These are phyloP conservation scores for Ischnura elegans DNA, from an alignment of 2,888 invertebrate species.

Conservation along the genomic window DNA sequence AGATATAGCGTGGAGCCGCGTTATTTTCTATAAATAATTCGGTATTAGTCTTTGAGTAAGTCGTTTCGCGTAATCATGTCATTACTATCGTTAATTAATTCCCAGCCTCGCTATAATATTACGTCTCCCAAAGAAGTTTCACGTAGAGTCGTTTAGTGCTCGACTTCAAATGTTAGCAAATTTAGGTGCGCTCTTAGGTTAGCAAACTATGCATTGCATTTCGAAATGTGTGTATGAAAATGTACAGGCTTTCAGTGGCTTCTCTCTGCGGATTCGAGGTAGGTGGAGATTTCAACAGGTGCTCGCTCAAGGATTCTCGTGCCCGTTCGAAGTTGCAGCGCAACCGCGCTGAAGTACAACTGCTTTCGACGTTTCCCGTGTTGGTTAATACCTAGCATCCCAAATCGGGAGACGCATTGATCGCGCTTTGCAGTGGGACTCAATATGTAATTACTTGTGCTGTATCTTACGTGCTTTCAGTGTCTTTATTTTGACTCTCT, in stretches of 20 bases:
- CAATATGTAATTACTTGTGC: not conserved
- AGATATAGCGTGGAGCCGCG: no score
- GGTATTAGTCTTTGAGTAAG: no score
- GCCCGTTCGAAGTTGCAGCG: not conserved
- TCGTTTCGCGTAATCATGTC: no score
- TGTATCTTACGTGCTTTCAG: not conserved
- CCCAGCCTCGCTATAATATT: not conserved
- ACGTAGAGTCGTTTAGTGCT: no score
- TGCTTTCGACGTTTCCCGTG: not conserved
- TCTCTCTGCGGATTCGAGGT: not conserved
- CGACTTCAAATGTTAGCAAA: no score
- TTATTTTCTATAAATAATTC: no score
- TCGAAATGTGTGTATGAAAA: not conserved
- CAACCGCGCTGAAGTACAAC: not conserved
- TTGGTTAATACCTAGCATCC: not conserved
- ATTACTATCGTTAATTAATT: no score
- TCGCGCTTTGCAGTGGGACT: not conserved
- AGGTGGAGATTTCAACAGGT: constrained; percentile 48
- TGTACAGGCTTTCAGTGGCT: not conserved
- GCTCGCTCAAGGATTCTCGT: constrained; percentile 11
- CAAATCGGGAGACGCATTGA: not conserved
- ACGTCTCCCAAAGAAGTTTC: no score
- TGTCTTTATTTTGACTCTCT: not conserved
- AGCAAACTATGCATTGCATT: not conserved
- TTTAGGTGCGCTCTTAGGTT: not conserved